Conservation (phyloP, 2,888 invertebrate species). For the Dolomedes plantarius region DNA sequence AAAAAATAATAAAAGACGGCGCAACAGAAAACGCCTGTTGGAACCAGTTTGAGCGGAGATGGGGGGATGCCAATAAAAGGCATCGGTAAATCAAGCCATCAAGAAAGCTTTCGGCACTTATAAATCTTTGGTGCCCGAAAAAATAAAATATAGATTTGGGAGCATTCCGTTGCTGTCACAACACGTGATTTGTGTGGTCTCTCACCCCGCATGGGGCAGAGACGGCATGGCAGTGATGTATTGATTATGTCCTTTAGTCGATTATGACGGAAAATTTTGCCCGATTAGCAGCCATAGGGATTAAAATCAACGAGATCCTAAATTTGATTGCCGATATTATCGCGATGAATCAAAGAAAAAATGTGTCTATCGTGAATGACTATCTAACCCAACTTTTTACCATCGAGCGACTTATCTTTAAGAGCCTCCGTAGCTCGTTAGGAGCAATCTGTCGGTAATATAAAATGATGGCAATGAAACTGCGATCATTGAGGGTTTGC, state of each 20-base stretch:
- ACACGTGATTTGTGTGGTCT: slow-evolving; percentile 68
- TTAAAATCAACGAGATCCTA: not conserved
- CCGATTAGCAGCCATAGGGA: not conserved
- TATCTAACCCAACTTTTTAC: too few relatives aligned
- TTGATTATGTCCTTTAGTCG: slow-evolving; percentile 45
- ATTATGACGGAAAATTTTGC: slow-evolving; percentile 36
- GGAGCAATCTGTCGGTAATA: too few relatives aligned
- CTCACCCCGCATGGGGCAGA: slow-evolving; percentile 53
- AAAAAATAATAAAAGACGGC: slow-evolving; percentile 15
- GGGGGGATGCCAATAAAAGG: slow-evolving; percentile 47
- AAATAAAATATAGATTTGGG: slow-evolving; percentile 49
- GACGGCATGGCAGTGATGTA: slow-evolving; percentile 50
- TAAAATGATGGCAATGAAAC: too few relatives aligned
- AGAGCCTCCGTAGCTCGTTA: too few relatives aligned
- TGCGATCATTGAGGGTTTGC: too few relatives aligned
- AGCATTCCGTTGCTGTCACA: slow-evolving; percentile 62
- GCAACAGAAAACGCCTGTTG: slow-evolving; percentile 11
- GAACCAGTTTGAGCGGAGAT: slow-evolving; percentile 42
- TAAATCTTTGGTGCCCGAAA: slow-evolving; percentile 49
- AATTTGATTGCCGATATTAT: not conserved
- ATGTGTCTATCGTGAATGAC: too few relatives aligned
- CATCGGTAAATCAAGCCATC: slow-evolving; percentile 68
- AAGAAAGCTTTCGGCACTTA: slow-evolving; percentile 69
- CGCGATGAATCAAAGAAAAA: not conserved
- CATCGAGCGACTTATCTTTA: too few relatives aligned